Base-by-base conservation (phyloP, 2,888 invertebrate species). In the Limnephilus lunatus region DNA sequence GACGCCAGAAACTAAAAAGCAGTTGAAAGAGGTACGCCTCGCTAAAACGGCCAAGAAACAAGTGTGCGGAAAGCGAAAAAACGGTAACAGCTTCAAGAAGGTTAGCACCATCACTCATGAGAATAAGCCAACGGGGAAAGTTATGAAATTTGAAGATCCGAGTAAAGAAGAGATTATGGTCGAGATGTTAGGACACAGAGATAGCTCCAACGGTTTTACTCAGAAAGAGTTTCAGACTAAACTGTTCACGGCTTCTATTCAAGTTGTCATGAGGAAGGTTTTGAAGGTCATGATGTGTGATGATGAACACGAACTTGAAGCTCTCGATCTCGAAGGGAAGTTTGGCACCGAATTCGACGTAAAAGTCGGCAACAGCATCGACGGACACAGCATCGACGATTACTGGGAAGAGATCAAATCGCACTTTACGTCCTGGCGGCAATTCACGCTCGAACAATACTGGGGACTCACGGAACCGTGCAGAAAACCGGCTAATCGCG, bases 1-100 rank as follows among this genome's bases (percentile, higher is more conserved):
- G 0, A 96, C 96, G 0, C 96, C 96, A 0, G 96, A 96, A 94
- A 96, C 96, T 0, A 92, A 96, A 3, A 96, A 95, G 94, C 96
- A 96, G 91, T 96, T 96, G 11, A 94, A 96, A 1, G 96, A 96
- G 94, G 93, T 96, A 1, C 96, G 96, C 93, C 96, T 7, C 95
- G 94, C 93, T 5, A 35, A 48, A 12, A 81, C 39, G 3, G 48
- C 32, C 14, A 89, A 89, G 53, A 92, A 90, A 44, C 91, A 91
- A 31, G 80, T 86, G 31, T 90, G 92, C 53, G 92, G 92, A 14
- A 92, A 92, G 39, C 39, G 92, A 35, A 92, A 90, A 83, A 92
- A 83, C 53, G 82, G 85, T 44, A 87, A 81, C 19, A 80, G 30
- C 19, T 39, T 35, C 30, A 86, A 87, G 11, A 80, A 86, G n/a